Conservation (phyloP, 2,113 vertebrate species). For the Gymnocephalus cernua region DNA sequence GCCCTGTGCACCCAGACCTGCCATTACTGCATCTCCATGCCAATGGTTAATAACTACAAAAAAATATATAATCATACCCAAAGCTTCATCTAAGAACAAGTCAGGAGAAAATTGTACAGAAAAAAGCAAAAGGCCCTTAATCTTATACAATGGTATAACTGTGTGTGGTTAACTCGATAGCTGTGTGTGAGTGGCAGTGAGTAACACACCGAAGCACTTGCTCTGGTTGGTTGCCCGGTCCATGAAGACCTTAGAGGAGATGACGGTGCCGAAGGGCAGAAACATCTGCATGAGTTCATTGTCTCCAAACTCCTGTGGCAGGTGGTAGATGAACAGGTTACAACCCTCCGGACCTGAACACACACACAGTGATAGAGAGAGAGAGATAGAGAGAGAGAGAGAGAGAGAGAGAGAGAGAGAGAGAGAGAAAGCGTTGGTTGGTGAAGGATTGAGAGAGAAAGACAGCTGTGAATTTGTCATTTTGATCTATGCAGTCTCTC, state of each 20-base stretch:
- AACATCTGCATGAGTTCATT: constrained; percentile 99
- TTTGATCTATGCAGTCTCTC: constrained; percentile 41
- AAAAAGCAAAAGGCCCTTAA: not conserved
- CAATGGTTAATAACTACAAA: not conserved
- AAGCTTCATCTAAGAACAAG: no score
- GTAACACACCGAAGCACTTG: constrained; percentile 97
- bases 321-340: constrained; percentile 99
- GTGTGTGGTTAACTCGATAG: not conserved
- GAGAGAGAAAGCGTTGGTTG: not conserved
- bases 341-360: constrained; percentile 96
- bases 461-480: constrained; percentile 26
- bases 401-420: not conserved
- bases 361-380: not conserved
- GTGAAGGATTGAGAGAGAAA: not conserved
- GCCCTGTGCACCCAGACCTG: not conserved
- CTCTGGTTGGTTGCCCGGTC: constrained; percentile 99
- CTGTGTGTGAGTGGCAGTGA: not conserved
- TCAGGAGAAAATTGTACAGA: not conserved
- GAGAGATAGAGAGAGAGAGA: not conserved
- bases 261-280: constrained; percentile 96
- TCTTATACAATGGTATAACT: no score
- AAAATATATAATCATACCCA: not conserved
- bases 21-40: not conserved
- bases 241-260: constrained; percentile 99
- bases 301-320: constrained; percentile 99